phyloP scores from a whole-genome alignment of 2,888 invertebrate species.

The Harpalus rubripes region DNA sequence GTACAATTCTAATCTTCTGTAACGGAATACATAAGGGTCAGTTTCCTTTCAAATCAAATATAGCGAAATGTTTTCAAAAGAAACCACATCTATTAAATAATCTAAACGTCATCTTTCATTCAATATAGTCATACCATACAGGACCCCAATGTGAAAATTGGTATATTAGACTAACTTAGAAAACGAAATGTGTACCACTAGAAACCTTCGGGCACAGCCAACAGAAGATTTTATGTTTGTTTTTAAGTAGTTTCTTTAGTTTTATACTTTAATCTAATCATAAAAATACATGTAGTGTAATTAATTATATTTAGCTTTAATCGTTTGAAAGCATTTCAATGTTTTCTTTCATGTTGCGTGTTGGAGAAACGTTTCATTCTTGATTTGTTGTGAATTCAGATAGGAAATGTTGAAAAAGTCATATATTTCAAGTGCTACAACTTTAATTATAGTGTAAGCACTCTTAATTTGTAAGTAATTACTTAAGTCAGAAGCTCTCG shows the following conservation, averaged over 20 bases:
- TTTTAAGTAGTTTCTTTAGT: slow-evolving; percentile 28
- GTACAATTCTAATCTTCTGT: too few relatives aligned
- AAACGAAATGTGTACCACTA: neutral
- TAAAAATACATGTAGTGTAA: slow-evolving; percentile 42
- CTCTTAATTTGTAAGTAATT: too few relatives aligned
- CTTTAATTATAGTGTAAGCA: neutral
- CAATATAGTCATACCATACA: too few relatives aligned
- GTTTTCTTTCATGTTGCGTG: slow-evolving; percentile 55
- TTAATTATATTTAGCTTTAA: slow-evolving; percentile 54
- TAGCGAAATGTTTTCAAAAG: too few relatives aligned
- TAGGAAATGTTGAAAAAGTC: slow-evolving; percentile 8
- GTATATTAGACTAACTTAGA: too few relatives aligned
- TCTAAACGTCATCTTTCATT: too few relatives aligned
- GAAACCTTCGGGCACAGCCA: neutral
- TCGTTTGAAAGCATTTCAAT: slow-evolving; percentile 52
- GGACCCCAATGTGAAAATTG: too few relatives aligned
- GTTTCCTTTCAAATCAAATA: too few relatives aligned
- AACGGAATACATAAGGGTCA: too few relatives aligned
- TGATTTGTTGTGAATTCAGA: slow-evolving; percentile 28
- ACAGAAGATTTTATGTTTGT: neutral
- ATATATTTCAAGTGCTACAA: slow-evolving; percentile 65
- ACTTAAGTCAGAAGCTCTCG: too few relatives aligned
- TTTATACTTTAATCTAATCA: slow-evolving; percentile 49
- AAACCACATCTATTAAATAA: too few relatives aligned
- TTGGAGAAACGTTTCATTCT: slow-evolving; percentile 22